Conservation (phyloP, 2,113 vertebrate species). For the Copsychus sechellarum region DNA sequence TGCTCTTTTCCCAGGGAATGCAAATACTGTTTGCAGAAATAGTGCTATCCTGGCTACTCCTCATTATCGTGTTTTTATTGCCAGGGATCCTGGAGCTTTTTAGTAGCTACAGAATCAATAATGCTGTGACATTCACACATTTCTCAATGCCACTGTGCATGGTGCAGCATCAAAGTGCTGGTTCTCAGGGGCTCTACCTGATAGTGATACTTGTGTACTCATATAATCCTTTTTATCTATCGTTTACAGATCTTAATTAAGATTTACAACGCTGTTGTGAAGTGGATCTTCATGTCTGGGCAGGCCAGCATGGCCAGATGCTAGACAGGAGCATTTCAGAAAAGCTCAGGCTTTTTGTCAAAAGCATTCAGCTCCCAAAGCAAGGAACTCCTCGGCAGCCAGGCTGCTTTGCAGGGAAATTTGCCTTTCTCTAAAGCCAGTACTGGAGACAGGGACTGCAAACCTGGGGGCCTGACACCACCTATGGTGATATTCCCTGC, state of each 20-base stretch:
- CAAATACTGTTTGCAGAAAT: slow-evolving; percentile 39
- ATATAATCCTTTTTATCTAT: slow-evolving; percentile 3
- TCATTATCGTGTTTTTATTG: slow-evolving; percentile 51
- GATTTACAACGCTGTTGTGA: background rate
- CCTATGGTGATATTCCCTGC: background rate
- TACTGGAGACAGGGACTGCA: background rate
- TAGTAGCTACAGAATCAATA: slow-evolving; percentile 51
- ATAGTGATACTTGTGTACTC: background rate
- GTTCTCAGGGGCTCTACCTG: background rate
- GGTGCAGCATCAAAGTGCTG: background rate
- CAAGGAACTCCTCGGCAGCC: slow-evolving; percentile 7
- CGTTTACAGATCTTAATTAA: slow-evolving; percentile 49
- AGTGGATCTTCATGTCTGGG: slow-evolving; percentile 14
- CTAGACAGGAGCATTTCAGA: background rate
- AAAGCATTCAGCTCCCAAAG: background rate
- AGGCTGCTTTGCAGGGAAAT: background rate
- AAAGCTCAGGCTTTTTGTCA: slow-evolving; percentile 14
- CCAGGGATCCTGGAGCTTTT: slow-evolving; percentile 29
- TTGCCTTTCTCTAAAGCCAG: background rate
- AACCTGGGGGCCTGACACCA: background rate
- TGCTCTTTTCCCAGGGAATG: slow-evolving; percentile 5
- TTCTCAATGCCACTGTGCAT: background rate
- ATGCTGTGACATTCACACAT: slow-evolving; percentile 23
- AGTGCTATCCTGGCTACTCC: slow-evolving; percentile 15
- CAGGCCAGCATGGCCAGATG: background rate